Evolutionary conservation across 2,113 vertebrate species (phyloP).

Genomic region (Equus quagga): DNA sequence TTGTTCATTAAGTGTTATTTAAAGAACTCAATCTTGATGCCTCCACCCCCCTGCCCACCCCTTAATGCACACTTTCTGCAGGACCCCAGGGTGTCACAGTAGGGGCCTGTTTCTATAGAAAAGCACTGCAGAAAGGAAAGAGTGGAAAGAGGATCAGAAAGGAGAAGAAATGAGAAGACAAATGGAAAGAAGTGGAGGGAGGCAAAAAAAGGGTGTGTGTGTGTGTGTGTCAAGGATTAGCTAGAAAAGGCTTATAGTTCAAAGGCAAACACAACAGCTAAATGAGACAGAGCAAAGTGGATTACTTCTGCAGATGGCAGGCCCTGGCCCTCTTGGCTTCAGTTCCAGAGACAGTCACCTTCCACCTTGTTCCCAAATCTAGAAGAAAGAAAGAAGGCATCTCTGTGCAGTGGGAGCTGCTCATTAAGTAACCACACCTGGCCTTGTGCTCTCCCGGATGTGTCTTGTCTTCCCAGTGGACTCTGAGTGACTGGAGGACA

Average conservation of each 20-base stretch:
- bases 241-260: slow-evolving; percentile 12
- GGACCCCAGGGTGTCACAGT: slow-evolving; percentile 64
- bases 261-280: slow-evolving; percentile 44
- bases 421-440: not conserved
- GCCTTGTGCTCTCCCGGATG: fast-evolving
- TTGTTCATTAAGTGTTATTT: slow-evolving; percentile 87
- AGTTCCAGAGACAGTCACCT: not conserved
- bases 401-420: not conserved
- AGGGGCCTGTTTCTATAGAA: slow-evolving; percentile 55
- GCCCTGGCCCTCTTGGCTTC: not conserved
- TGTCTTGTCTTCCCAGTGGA: not conserved
- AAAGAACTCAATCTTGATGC: slow-evolving; percentile 82
- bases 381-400: not conserved
- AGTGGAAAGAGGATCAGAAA: slow-evolving; percentile 33
- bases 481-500: not conserved
- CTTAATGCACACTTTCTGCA: slow-evolving; percentile 57
- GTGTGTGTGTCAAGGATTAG: not conserved
- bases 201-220: not conserved
- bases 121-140: slow-evolving; percentile 29
- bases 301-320: slow-evolving; percentile 51
- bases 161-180: slow-evolving; percentile 55
- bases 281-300: slow-evolving; percentile 47
- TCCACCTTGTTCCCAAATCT: not conserved
- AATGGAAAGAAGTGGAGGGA: slow-evolving; percentile 26
- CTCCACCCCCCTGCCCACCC: slow-evolving; percentile 7